Base-by-base conservation (phyloP, 2,888 invertebrate genomes). In the Anthoptus insignis region DNA sequence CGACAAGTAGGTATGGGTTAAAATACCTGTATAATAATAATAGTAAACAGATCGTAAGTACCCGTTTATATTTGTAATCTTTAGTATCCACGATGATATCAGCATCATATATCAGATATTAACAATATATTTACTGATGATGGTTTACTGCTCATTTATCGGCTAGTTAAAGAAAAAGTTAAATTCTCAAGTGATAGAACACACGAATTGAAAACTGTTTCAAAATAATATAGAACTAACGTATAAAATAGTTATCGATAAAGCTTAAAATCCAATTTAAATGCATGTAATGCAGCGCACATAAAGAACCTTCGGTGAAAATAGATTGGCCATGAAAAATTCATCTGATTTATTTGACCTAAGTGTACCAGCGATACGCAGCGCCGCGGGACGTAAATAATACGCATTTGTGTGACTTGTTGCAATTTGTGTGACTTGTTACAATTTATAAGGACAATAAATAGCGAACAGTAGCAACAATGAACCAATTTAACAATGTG, bases 201-300 rank as follows among this genome's bases (percentile, higher is more conserved):
- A 37, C 14, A n/a, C 37, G 14, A 37, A 37, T 14, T 2, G 11
- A 39, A 39, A 39, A 16, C 39, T 39, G 2, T 39, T 16, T 5
- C 14, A 19, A 42, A 19, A 42, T 42, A 42, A 19, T 42, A 42
- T 42, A 2, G 42, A 19, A 24, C 16, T 24, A 8, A 24, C 47
- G 21, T 24, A 47, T 71, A 74, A 72, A 75, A 67, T 69, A 66
- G 70, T 77, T 73, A 78, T 76, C 61, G 61, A 63, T 53, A 49
- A 54, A 34, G 21, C 71, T 69, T 82, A 81, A 84, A 82, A 76
- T 81, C 76, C 82, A 82, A 83, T 84, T 82, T 81, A 85, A 81
- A 84, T 83, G 80, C 83, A 81, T 76, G 75, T 75, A 74, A 71
- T 67, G 75, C 71, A 72, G 73, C 73, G 3, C 49, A 65, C 73